Evolutionary conservation across 2,797 vertebrate genomes (phyloP), one percentile per base, ranked within the genome.

Genomic region (Pipistrellus pygmaeus): DNA sequence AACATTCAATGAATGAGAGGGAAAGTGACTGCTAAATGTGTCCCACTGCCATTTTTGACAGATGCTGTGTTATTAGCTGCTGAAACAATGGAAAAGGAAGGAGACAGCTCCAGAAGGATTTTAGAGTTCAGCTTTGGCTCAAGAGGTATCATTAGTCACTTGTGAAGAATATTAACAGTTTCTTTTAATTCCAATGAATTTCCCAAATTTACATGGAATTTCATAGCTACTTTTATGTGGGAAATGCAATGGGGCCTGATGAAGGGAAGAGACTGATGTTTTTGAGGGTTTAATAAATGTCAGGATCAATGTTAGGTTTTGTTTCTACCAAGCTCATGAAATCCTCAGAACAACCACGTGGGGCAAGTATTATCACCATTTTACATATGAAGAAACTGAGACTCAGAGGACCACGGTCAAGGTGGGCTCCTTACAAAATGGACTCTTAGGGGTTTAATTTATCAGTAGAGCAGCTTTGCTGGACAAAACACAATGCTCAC

Each of bases 1-100:
- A 62, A 71, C 72, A 93, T 85, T 93, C 96, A 95, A 82, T 73
- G 89, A 95, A 90, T 75, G 88, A 92, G 38, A 44, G 80, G 27
- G 11, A 41, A 90, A 81, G 87, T 27, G 32, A 44, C 66, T 87
- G 71, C 85, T 78, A 93, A 83, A 96, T 86, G 83, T 93, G 71
- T 96, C 94, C 96, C 95, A 82, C 76, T 93, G 62, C 35, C 87
- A 17, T 85, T 78, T 97, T 92, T 96, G 96, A 94, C 95, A 97
- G 95, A 68, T 88, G 94, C 96, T 90, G 5, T 94, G 89, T 96
- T 96, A 96, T 91, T 85, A 96, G 89, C 81, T 88, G 27, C 68
- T 85, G 84, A 86, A 81, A 51, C 95, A 97, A 97, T 85, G 80
- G 60, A 95, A 92, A 96, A 96, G 57, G 77, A 94, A 81, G 92